Evolutionary conservation across 2,797 vertebrate species (phyloP).

Genomic region (Hydrocynus forskahlii): DNA sequence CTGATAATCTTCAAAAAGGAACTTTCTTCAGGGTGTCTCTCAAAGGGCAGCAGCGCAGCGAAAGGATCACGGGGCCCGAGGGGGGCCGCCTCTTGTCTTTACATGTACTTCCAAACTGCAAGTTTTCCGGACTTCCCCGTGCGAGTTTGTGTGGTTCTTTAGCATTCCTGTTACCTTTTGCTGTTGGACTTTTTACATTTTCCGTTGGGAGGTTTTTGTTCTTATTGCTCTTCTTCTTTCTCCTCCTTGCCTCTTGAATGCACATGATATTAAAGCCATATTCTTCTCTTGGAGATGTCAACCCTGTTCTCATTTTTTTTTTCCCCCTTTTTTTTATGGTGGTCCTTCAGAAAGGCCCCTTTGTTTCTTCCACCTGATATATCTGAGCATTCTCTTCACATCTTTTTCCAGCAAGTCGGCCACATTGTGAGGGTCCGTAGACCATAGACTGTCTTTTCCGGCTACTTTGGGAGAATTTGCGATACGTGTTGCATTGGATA

Average conservation of each 20-base stretch:
- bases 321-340: constrained; percentile 54
- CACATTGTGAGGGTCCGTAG: constrained; percentile 65
- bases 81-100: constrained; percentile 78
- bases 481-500: constrained; percentile 56
- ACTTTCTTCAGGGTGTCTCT: constrained; percentile 58
- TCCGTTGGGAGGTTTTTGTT: constrained; percentile 29
- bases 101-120: constrained; percentile 86
- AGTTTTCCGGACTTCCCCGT: constrained; percentile 83
- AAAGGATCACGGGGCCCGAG: constrained; percentile 24
- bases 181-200: constrained; percentile 63
- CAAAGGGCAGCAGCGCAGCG: constrained; percentile 29
- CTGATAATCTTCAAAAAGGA: constrained; percentile 67
- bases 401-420: constrained; percentile 52
- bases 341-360: constrained; percentile 60
- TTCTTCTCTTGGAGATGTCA: constrained; percentile 72
- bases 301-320: background rate
- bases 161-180: constrained; percentile 77
- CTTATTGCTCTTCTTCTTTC: constrained; percentile 38
- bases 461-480: constrained; percentile 57
- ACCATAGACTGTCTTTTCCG: constrained; percentile 70
- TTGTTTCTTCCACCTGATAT: constrained; percentile 11
- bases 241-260: constrained; percentile 79
- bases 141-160: constrained; percentile 84
- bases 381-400: constrained; percentile 43
- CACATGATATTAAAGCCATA: constrained; percentile 79